These are phyloP conservation scores for Erinaceus europaeus DNA, from an alignment of 2,113 vertebrate genomes.

Conservation along the genomic window DNA sequence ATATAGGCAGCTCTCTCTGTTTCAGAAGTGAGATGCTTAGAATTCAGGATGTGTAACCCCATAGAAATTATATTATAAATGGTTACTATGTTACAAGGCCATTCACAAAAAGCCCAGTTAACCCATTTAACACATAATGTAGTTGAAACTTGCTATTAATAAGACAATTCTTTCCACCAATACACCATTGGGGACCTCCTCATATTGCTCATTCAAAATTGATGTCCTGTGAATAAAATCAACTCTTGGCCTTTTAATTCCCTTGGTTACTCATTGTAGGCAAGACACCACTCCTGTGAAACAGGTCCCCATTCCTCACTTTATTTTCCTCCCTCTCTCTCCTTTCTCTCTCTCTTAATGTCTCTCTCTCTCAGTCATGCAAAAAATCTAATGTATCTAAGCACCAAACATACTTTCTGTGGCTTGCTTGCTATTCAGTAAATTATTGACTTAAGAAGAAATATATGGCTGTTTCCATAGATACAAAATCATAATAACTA, in stretches of 20 bases:
- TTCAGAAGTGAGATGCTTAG: constrained; percentile 44
- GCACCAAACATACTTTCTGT: neutral
- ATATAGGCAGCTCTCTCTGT: neutral
- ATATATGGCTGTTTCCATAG: constrained; percentile 71
- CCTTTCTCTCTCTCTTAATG: neutral
- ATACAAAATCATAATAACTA: constrained; percentile 61
- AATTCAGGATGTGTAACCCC: constrained; percentile 44
- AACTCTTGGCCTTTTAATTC: neutral
- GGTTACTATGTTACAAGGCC: constrained; percentile 60
- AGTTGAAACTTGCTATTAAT: constrained; percentile 38
- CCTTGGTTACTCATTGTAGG: neutral
- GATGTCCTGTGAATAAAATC: neutral
- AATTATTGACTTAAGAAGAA: constrained; percentile 63
- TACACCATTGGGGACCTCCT: neutral
- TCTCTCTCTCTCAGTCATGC: neutral
- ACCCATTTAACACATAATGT: constrained; percentile 68
- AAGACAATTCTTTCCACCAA: constrained; percentile 6
- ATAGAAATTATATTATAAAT: constrained; percentile 69
- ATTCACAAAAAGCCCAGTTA: constrained; percentile 64
- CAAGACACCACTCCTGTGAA: neutral
- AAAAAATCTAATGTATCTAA: constrained; percentile 7
- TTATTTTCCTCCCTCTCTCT: neutral
- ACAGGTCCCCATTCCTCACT: neutral
- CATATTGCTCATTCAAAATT: constrained; percentile 23
- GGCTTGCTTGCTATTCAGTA: constrained; percentile 33